These are phyloP conservation scores for Ctenodactylus gundi DNA, from an alignment of 2,113 vertebrate species.

Conservation along the genomic window DNA sequence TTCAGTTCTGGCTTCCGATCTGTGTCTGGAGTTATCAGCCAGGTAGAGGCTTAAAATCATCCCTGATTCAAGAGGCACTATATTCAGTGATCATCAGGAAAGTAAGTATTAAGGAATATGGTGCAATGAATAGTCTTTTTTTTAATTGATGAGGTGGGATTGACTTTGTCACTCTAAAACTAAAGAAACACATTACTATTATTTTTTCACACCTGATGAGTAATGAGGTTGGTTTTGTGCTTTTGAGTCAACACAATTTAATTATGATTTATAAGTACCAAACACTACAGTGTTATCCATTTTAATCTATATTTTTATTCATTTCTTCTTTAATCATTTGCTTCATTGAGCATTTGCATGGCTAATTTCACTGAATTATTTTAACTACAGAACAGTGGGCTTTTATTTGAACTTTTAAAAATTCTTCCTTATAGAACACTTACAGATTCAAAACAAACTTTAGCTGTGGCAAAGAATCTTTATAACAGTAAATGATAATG, in stretches of 20 bases:
- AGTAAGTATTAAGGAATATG: neutral
- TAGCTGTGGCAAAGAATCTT: neutral
- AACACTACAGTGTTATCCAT: conserved; percentile 50
- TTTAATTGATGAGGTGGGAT: neutral
- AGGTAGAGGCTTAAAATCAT: neutral
- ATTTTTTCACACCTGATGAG: neutral
- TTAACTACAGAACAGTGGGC: conserved; percentile 32
- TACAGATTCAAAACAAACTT: conserved; percentile 46
- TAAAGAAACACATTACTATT: neutral
- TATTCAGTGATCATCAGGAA: neutral
- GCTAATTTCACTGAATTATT: conserved; percentile 69
- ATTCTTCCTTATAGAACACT: conserved; percentile 39
- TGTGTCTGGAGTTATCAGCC: neutral
- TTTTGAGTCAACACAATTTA: neutral
- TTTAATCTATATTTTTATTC: conserved; percentile 53
- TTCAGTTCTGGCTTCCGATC: neutral
- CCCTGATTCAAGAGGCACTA: neutral
- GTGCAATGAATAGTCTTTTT: neutral
- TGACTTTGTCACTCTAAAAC: neutral
- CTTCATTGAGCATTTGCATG: conserved; percentile 56
- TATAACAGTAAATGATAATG: neutral
- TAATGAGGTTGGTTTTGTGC: neutral
- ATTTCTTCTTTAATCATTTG: conserved; percentile 62
- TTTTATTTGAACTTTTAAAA: conserved; percentile 58
- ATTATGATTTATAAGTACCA: neutral